A percentile compares a stretch with the other conserved stretches of the same genome.
Conservation (phyloP, 2,888 invertebrate genomes). For the Acanthoscelides obtectus region DNA sequence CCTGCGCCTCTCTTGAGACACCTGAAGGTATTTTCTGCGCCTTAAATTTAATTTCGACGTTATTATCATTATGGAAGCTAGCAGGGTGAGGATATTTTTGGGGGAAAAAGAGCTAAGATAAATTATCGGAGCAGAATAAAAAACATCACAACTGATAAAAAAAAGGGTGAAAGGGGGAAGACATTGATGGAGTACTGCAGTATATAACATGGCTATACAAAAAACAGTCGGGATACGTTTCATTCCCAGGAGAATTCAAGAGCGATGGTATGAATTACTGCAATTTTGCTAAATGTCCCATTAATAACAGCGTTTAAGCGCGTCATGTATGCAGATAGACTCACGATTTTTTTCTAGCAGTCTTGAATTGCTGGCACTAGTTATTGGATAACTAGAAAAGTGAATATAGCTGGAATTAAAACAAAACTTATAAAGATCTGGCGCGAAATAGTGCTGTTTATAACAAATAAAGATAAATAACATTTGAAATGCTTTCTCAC, state of each 20-base stretch:
- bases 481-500: no score
- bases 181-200: background rate
- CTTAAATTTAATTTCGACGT: background rate
- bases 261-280: background rate
- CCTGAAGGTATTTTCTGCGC: background rate
- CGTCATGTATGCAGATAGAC: no score
- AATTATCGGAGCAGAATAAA: background rate
- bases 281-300: no score
- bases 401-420: no score
- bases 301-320: no score
- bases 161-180: background rate
- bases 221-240: background rate
- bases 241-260: background rate
- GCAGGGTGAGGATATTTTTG: background rate
- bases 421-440: no score
- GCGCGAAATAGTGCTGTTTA: no score
- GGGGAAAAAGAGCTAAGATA: background rate
- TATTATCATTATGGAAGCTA: background rate
- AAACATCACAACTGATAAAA: background rate
- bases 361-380: no score
- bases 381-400: no score
- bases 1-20: background rate
- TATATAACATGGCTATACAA: background rate
- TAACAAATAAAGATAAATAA: no score
- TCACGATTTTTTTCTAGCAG: no score